These are phyloP conservation scores for Chamaetylas fuelleborni DNA, from an alignment of 2,113 vertebrate genomes.

Conservation along the genomic window DNA sequence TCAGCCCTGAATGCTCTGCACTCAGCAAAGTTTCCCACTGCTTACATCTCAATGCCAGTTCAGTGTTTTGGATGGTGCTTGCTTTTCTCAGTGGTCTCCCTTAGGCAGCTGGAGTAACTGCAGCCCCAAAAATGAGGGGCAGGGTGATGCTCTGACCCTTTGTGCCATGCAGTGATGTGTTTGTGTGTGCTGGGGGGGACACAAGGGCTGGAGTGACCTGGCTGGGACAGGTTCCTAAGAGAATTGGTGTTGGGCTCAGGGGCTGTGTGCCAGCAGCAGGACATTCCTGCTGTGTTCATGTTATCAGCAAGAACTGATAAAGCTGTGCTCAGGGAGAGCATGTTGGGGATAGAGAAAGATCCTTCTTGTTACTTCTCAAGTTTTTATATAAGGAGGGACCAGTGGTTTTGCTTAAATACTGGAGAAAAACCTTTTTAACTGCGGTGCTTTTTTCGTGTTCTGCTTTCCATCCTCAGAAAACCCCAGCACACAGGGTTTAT, in stretches of 20 bases:
- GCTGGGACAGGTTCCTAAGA: background rate
- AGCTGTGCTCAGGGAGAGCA: background rate
- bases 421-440: background rate
- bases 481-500: background rate
- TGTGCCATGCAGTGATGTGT: fast-evolving
- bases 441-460: background rate
- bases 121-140: background rate
- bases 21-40: background rate
- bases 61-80: background rate
- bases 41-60: background rate
- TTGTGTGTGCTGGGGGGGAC: background rate
- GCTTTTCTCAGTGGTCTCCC: background rate
- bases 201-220: background rate
- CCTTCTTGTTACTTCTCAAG: background rate
- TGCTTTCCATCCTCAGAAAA: background rate
- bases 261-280: background rate
- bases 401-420: background rate
- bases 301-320: background rate
- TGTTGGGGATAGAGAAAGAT: background rate
- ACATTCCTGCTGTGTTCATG: background rate
- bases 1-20: background rate
- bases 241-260: background rate
- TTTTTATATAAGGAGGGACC: background rate
- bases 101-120: background rate
- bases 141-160: fast-evolving